Evolutionary conservation across 2,888 invertebrate species (phyloP).

Genomic region (Dorcus hopei): DNA sequence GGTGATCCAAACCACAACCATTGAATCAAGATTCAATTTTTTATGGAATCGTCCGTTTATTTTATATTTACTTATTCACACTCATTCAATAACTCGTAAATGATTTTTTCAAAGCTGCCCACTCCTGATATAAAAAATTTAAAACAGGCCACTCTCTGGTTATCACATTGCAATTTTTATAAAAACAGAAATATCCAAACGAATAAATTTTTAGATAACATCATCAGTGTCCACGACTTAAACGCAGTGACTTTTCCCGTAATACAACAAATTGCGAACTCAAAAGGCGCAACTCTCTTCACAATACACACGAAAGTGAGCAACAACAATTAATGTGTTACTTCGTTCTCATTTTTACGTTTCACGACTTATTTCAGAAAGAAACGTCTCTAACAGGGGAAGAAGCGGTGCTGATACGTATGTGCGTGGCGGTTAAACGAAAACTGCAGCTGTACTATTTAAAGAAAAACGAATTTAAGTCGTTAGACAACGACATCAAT

Average conservation of each 20-base stretch:
- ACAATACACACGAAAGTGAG: conserved; percentile 70
- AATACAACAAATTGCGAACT: conserved; percentile 71
- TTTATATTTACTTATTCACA: no score
- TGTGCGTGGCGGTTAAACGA: conserved; percentile 85
- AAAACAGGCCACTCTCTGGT: no score
- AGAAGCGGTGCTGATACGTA: conserved; percentile 70
- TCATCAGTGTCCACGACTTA: conserved; percentile 80
- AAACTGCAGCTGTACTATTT: conserved; percentile 85
- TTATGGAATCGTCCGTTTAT: no score
- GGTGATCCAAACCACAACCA: no score
- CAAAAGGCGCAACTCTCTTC: conserved; percentile 88
- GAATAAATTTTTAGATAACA: conserved; percentile 58
- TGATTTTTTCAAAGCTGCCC: no score
- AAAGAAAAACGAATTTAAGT: conserved; percentile 73
- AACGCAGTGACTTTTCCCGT: conserved; percentile 76
- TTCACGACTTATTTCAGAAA: conserved; percentile 47
- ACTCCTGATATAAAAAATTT: no score
- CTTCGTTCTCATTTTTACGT: conserved; percentile 6
- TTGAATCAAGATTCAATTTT: no score
- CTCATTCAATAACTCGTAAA: no score
- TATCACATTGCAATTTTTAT: no score
- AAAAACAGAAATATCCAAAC: no score
- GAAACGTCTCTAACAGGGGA: conserved; percentile 68
- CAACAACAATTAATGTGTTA: conserved; percentile 3
- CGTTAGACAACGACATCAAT: conserved; percentile 67